Evolutionary conservation across 2,888 invertebrate genomes (phyloP), one percentile per base, ranked within the genome.

Genomic region (Barypeithes pellucidus): DNA sequence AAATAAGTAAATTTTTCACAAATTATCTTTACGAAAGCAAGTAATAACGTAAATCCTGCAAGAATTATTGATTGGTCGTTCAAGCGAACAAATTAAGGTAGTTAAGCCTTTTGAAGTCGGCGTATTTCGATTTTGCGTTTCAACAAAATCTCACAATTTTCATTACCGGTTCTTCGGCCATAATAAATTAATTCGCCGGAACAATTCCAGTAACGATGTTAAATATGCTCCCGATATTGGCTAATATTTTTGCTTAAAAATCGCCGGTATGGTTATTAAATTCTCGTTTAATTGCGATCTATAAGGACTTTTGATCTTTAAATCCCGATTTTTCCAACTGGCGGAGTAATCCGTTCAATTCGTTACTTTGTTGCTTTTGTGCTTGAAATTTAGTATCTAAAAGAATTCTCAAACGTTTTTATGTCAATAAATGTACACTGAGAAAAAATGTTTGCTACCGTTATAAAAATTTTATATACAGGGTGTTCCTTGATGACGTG

Each of bases 171-270:
- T 24, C 14, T 52, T 29, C n/a, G n/a, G 3, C 20, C 24, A 24
- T 29, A 52, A 52, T 52, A 52, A 52, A 52, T 52, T 24, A 24
- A 24, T 52, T 29, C 14, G 12, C 52, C 52, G 14, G 29, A 52
- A 52, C 52, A 52, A 24, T 52, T 29, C 24, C 4, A 20, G 29
- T 60, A 33, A 33, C 33, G 52, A 36, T 16, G 63, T 50, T 65
- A 61, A 61, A 61, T 61, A 61, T 22, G 61, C 41, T 24, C 43
- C 43, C 61, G 43, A 61, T 61, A 61, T 22, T 41, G 41, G 24
- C 43, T 16, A 43, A 43, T 43, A 61, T 61, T 61, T 43, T 24
- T 14, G n/a, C 20, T 43, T 61, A 22, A 41, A 61, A 61, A 61
- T 43, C 22, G 43, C 14, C 43, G 41, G 0, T 14, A 5, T 20